Evolutionary conservation across 2,113 vertebrate genomes (phyloP).

Genomic region (Hiodon alosoides): DNA sequence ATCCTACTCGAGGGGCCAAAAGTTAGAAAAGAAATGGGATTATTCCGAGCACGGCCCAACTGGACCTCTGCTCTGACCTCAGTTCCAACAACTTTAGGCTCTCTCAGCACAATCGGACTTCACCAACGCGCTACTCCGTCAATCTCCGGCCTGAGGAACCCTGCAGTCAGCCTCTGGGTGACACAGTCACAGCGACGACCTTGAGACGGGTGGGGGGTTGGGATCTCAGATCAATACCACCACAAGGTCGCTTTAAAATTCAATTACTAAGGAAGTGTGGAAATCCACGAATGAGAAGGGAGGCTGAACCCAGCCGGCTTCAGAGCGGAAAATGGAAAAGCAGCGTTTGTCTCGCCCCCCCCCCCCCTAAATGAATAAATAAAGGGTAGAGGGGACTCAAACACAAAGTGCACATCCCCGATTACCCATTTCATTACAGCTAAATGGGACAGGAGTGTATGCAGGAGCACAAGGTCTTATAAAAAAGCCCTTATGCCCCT

Average conservation of each 20-base stretch:
- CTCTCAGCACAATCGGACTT: slow-evolving; percentile 13
- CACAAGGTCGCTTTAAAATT: slow-evolving; percentile 63
- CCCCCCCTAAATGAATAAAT: neutral
- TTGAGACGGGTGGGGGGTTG: slow-evolving; percentile 9
- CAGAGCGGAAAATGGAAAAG: neutral
- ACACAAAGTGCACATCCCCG: no score
- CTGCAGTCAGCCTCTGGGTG: slow-evolving; percentile 14
- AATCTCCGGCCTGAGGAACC: neutral
- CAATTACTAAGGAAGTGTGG: slow-evolving; percentile 53
- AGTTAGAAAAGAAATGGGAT: no score
- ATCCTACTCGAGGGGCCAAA: no score
- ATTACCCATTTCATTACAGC: neutral
- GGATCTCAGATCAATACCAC: slow-evolving; percentile 56
- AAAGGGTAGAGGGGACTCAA: slow-evolving; percentile 3
- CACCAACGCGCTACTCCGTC: slow-evolving; percentile 11
- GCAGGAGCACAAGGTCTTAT: neutral
- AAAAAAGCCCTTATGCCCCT: no score
- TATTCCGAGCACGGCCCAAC: no score
- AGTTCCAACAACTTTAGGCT: neutral
- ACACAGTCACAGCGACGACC: slow-evolving; percentile 12
- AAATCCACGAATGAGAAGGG: slow-evolving; percentile 3
- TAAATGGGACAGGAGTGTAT: neutral
- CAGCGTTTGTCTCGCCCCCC: no score
- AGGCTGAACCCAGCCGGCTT: slow-evolving; percentile 18
- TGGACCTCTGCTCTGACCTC: neutral